Evolutionary conservation across 2,113 vertebrate genomes (phyloP), one percentile per base, ranked within the genome.

Genomic region (Tetraodon nigroviridis): DNA sequence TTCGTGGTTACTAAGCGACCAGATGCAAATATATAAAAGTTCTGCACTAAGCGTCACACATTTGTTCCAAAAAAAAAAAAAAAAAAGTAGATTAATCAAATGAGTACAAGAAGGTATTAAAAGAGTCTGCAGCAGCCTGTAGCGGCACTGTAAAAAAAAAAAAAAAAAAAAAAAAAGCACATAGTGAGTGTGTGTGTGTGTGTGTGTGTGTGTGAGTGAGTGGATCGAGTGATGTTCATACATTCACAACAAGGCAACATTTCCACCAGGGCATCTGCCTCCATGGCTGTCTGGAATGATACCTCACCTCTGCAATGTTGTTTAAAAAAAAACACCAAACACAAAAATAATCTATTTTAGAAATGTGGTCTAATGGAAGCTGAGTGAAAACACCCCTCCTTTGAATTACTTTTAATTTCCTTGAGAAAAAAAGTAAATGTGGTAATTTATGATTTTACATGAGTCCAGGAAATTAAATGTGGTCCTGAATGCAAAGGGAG

Each of bases 181-280:
- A 18, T 73, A 51, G 67, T 51, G 55, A 82, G 61, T 64, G 42
- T 67, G 74, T 74, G 79, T 76, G 79, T 44, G 32, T 37, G 27
- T 29, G 27, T 29, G 27, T 29, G 27, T 29, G 32, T 37, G 32
- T 37, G 32, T 37, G 32, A 2, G 32, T 8, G 32, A 37, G 32
- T 37, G 32, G 32, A 79, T 73, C 32, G 69, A 82, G 75, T 73
- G 84, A 77, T 76, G 82, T 60, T 87, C 70, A 71, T 90, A 91
- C 90, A 90, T 90, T 90, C 89, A 86, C 87, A 82, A 69, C 76
- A 82, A 83, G 81, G 75, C 75, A 81, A n/a, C 69, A 73, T 66
- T 77, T 68, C 71, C 67, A 51, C 32, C 44, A 3, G 68, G 62
- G 67, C 62, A 18, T 1, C 46, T 1, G 54, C 54, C 55, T 74